These are phyloP conservation scores for Plumapathes pennacea DNA, from an alignment of 92 coral and sea anemone genomes.

Conservation along the genomic window DNA sequence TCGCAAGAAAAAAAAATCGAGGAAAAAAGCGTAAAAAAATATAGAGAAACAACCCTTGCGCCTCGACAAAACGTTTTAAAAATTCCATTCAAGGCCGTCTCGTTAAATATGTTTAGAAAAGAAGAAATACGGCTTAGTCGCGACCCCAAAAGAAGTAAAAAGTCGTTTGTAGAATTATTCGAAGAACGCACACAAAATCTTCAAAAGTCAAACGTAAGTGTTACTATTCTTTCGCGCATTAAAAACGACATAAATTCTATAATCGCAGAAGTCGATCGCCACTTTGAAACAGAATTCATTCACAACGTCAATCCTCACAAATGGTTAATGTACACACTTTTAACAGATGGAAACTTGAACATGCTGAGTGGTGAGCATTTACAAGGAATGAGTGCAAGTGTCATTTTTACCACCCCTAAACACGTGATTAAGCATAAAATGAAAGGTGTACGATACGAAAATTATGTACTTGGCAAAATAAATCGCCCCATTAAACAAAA, in stretches of 20 bases:
- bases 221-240: not conserved
- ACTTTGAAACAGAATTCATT: not conserved
- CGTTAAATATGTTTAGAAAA: not conserved
- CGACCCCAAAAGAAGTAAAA: not conserved
- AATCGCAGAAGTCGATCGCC: not conserved
- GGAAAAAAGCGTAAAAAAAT: too few species aligned
- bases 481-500: conserved; percentile 12
- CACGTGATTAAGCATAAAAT: conserved; percentile 1
- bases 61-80: not conserved
- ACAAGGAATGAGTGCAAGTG: not conserved
- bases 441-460: conserved; percentile 14
- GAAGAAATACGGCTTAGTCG: not conserved
- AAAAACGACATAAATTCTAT: not conserved
- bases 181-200: not conserved
- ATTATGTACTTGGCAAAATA: conserved; percentile 22
- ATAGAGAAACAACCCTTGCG: too few species aligned
- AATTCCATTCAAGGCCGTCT: not conserved
- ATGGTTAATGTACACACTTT: not conserved
- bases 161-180: not conserved
- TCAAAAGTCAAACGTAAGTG: not conserved
- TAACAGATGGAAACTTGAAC: not conserved
- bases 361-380: not conserved
- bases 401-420: not conserved
- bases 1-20: too few species aligned
- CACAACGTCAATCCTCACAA: not conserved